phyloP scores from a whole-genome alignment of 1,140 invertebrate genomes.

The Platyscapa corneri region DNA sequence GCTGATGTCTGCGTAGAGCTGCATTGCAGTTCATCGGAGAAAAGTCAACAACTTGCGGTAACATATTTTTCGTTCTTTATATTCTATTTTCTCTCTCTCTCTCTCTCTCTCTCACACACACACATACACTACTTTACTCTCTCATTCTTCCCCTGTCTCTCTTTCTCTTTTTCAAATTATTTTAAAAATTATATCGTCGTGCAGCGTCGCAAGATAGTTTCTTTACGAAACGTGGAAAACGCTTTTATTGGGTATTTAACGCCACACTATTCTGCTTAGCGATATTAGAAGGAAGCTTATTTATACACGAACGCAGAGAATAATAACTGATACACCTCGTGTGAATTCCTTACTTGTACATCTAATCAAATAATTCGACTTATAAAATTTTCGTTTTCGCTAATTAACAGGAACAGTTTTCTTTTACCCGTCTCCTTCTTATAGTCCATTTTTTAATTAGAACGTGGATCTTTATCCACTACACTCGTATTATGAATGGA shows the following conservation, averaged over 20 bases:
- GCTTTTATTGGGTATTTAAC: neutral
- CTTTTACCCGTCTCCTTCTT: neutral
- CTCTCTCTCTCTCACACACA: neutral
- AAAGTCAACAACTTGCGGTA: constrained; percentile 49
- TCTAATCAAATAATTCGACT: neutral
- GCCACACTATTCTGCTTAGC: neutral
- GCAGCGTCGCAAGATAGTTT: neutral
- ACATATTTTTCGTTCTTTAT: constrained; percentile 51
- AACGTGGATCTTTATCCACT: neutral
- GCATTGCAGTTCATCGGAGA: constrained; percentile 40
- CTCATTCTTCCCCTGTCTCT: neutral
- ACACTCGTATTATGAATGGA: neutral
- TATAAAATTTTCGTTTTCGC: constrained; percentile 19
- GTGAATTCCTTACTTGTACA: neutral
- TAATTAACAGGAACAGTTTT: neutral
- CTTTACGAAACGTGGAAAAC: neutral
- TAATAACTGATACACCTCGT: neutral
- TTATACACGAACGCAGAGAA: neutral
- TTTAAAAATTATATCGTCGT: neutral
- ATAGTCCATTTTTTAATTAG: neutral
- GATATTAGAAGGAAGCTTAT: neutral
- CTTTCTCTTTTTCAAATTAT: neutral
- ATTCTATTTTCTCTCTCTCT: constrained; percentile 46
- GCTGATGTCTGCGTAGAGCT: constrained; percentile 20
- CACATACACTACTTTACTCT: neutral